Percentiles rank a stretch among this genome's conserved stretches.
Conservation (phyloP, 2,113 vertebrate genomes). For the Guaruba guarouba region DNA sequence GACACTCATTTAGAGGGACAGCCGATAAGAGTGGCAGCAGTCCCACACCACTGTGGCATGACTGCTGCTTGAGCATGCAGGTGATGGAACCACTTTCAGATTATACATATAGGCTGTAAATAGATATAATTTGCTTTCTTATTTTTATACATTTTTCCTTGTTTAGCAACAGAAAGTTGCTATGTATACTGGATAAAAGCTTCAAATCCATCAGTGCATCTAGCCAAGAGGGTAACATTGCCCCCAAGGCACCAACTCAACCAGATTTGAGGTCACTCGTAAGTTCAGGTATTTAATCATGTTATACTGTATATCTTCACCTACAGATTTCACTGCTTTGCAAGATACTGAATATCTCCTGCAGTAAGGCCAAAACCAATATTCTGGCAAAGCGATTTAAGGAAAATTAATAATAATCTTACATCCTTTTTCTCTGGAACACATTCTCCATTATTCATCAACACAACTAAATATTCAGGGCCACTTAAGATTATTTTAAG, state of each 20-base stretch:
- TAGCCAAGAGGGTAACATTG: not conserved
- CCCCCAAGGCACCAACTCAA: not conserved
- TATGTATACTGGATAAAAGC: not conserved
- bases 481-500: not conserved
- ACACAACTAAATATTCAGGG: not conserved
- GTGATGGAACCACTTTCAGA: not conserved
- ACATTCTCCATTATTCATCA: not conserved
- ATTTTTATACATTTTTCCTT: not conserved
- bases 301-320: not conserved
- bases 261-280: not conserved
- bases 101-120: fast-evolving
- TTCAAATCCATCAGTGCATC: not conserved
- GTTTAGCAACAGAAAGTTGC: not conserved
- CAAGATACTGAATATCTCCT: not conserved
- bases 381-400: not conserved
- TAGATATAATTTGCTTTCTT: too few species aligned
- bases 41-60: fast-evolving
- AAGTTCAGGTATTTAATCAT: not conserved
- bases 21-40: fast-evolving
- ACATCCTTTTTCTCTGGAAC: not conserved
- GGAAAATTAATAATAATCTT: not conserved
- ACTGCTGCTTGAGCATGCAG: not conserved
- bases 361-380: not conserved
- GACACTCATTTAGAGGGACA: not conserved
- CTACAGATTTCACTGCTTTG: not conserved